These are phyloP conservation scores for Coracias cyanogaster DNA, from an alignment of 2,797 vertebrate genomes.

Conservation along the genomic window DNA sequence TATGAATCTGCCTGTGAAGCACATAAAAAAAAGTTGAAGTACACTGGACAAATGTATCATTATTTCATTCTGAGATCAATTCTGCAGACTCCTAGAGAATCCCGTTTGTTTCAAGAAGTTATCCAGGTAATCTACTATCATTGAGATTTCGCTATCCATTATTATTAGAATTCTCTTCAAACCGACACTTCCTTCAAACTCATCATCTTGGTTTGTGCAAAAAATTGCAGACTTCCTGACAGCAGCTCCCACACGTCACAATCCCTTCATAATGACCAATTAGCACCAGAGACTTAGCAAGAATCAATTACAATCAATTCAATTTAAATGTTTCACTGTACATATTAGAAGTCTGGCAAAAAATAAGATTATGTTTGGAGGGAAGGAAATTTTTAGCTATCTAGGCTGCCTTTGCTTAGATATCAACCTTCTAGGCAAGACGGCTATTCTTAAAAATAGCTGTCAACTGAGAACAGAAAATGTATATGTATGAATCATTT, in stretches of 20 bases:
- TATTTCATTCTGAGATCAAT: not conserved
- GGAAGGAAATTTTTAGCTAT: conserved; percentile 68
- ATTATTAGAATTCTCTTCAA: not conserved
- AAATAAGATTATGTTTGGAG: conserved; percentile 42
- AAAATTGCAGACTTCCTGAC: not conserved
- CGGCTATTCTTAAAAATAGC: conserved; percentile 77
- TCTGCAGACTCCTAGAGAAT: not conserved
- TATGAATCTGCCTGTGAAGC: not conserved
- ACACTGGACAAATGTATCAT: not conserved
- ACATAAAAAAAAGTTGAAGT: not conserved
- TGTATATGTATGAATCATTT: conserved; percentile 72
- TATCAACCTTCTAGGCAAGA: conserved; percentile 68
- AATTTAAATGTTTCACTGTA: not conserved
- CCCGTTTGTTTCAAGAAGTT: not conserved
- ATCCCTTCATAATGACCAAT: not conserved
- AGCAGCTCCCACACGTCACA: not conserved
- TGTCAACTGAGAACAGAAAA: conserved; percentile 71
- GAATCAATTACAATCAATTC: conserved; percentile 13
- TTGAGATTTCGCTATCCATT: not conserved
- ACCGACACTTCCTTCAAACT: not conserved
- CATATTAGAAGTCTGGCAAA: not conserved
- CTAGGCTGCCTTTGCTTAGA: conserved; percentile 64
- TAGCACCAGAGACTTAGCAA: not conserved
- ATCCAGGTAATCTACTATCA: not conserved
- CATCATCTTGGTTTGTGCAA: not conserved